Conservation (phyloP, 2,797 vertebrate species). For the Coreius guichenoti region DNA sequence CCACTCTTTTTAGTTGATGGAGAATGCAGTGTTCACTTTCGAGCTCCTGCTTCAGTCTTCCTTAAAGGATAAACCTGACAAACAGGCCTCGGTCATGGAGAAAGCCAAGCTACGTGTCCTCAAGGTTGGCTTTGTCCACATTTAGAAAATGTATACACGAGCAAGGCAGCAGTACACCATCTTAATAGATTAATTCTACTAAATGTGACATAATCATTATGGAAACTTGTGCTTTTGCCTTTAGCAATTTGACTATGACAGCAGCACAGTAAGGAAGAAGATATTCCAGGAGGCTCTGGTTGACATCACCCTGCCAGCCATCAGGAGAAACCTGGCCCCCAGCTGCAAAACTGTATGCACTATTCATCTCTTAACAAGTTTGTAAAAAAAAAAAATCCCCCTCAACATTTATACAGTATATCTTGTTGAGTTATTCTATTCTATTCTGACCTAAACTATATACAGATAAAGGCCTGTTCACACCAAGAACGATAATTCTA, state of each 20-base stretch:
- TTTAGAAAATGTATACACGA: background rate
- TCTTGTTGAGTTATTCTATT: background rate
- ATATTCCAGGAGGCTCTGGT: conserved; percentile 88
- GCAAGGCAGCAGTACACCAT: background rate
- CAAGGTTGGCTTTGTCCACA: conserved; percentile 74
- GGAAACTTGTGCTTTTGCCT: conserved; percentile 21
- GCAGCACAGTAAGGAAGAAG: conserved; percentile 88
- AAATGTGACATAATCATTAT: background rate
- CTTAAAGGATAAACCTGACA: conserved; percentile 70
- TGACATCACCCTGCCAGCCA: conserved; percentile 86
- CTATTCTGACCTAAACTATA: no score
- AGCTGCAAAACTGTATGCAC: conserved; percentile 85
- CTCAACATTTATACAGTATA: background rate
- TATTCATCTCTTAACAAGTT: background rate
- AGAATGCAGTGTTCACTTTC: conserved; percentile 84
- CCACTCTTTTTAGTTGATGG: conserved; percentile 77
- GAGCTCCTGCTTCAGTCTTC: conserved; percentile 76
- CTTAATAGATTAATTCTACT: background rate
- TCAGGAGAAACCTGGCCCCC: conserved; percentile 84
- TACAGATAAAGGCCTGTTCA: no score
- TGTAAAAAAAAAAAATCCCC: background rate
- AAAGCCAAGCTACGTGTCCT: conserved; percentile 86
- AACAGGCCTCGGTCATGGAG: conserved; percentile 76
- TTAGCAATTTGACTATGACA: conserved; percentile 96
- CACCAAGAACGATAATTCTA: no score